Conservation (phyloP, 2,797 vertebrate species). For the Eulemur albifrons region DNA sequence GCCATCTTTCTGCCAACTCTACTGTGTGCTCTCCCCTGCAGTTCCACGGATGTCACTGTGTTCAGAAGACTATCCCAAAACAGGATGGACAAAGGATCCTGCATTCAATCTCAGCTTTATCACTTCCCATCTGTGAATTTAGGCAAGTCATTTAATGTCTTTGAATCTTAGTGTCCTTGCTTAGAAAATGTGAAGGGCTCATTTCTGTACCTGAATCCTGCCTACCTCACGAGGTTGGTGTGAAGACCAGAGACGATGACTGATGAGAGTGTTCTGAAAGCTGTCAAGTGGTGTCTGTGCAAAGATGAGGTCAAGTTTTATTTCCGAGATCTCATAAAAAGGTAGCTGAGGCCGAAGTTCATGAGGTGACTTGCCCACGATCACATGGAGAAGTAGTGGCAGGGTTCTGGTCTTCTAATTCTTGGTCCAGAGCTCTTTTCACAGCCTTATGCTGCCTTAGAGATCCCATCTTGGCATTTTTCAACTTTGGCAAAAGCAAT, state of each 20-base stretch:
- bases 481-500: slow-evolving; percentile 37
- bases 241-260: background rate
- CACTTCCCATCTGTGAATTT: background rate
- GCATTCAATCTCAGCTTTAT: background rate
- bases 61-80: background rate
- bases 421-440: background rate
- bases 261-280: background rate
- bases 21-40: background rate
- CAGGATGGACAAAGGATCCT: background rate
- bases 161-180: background rate
- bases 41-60: background rate
- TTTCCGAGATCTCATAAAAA: background rate
- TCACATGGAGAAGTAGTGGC: background rate
- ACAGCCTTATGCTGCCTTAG: background rate
- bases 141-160: background rate
- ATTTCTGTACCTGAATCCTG: background rate
- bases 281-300: background rate
- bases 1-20: background rate
- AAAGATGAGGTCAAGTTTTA: background rate
- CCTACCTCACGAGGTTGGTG: background rate
- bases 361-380: background rate
- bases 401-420: background rate
- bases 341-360: background rate
- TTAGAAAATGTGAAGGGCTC: background rate
- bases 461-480: background rate